Evolutionary conservation across 2,113 vertebrate species (phyloP).

Genomic region (Cyanoramphus novaezelandiae): DNA sequence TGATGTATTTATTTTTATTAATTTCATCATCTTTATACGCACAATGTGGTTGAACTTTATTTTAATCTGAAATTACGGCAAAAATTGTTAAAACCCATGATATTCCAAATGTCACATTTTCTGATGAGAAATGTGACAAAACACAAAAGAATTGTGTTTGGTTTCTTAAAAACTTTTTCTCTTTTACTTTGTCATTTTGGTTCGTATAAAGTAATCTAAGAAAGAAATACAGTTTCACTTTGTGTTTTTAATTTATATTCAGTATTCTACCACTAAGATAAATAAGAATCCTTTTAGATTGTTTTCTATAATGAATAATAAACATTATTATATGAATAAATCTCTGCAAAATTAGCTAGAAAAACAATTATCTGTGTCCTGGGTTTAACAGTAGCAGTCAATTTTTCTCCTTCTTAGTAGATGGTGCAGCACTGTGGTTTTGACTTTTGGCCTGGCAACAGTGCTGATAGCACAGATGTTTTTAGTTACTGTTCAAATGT

Average conservation of each 20-base stretch:
- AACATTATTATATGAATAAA: background rate
- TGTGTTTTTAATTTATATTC: background rate
- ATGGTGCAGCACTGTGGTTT: too few relatives aligned
- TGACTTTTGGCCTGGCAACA: too few relatives aligned
- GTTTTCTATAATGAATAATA: background rate
- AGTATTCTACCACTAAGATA: background rate
- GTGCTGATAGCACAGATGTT: too few relatives aligned
- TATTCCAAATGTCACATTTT: background rate
- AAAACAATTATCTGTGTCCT: background rate
- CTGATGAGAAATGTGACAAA: too few relatives aligned
- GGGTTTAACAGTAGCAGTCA: too few relatives aligned
- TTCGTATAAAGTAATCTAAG: background rate
- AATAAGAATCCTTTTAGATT: background rate
- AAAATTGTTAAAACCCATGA: background rate
- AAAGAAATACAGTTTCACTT: background rate
- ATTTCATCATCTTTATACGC: background rate
- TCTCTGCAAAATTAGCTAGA: background rate
- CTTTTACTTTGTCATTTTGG: background rate
- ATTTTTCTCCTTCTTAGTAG: too few relatives aligned
- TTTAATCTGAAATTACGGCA: background rate
- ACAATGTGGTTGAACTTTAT: background rate
- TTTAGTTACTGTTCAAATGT: too few relatives aligned
- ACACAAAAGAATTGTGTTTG: fast-evolving
- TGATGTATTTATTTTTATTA: background rate
- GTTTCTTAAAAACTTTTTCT: background rate